A percentile compares a stretch with the other conserved stretches of the same genome.
Evolutionary conservation across 2,888 invertebrate species (phyloP).

Genomic region (Dastarcus helophoroides): DNA sequence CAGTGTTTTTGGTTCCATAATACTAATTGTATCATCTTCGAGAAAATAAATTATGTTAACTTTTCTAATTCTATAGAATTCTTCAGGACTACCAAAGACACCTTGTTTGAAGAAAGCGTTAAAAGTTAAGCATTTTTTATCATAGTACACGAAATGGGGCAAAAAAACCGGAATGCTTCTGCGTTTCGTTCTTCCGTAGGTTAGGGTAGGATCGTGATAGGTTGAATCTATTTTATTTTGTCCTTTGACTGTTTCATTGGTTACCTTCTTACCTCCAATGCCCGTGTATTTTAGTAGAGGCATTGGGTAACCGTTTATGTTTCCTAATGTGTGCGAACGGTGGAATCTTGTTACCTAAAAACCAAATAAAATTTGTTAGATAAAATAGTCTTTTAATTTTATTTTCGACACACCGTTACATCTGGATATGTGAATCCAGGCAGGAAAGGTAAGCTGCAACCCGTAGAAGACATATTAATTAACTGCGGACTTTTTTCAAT

Average conservation of each 20-base stretch:
- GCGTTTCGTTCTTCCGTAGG: conserved; percentile 54
- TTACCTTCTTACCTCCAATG: conserved; percentile 48
- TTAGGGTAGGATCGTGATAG: conserved; percentile 54
- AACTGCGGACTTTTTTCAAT: too few species aligned
- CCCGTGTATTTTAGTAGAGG: conserved; percentile 44
- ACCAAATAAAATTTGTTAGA: too few species aligned
- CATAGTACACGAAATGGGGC: conserved; percentile 59
- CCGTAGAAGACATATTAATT: too few species aligned
- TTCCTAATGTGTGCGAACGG: conserved; percentile 49
- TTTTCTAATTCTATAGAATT: conserved; percentile 59
- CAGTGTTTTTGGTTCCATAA: conserved; percentile 63
- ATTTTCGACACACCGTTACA: too few species aligned
- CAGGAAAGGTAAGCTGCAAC: too few species aligned
- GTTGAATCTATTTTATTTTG: conserved; percentile 44
- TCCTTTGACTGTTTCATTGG: conserved; percentile 48
- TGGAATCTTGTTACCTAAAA: conserved; percentile 44
- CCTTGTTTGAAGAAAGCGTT: conserved; percentile 73
- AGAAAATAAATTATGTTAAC: conserved; percentile 76
- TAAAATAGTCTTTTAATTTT: too few species aligned
- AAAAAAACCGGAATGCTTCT: conserved; percentile 47
- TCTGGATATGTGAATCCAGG: too few species aligned
- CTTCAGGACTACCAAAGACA: conserved; percentile 60
- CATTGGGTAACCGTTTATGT: conserved; percentile 55
- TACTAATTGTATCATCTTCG: conserved; percentile 71
- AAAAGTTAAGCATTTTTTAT: conserved; percentile 67